Evolutionary conservation across 1,140 invertebrate genomes (phyloP).

Genomic region (Drosophila bifasciata): DNA sequence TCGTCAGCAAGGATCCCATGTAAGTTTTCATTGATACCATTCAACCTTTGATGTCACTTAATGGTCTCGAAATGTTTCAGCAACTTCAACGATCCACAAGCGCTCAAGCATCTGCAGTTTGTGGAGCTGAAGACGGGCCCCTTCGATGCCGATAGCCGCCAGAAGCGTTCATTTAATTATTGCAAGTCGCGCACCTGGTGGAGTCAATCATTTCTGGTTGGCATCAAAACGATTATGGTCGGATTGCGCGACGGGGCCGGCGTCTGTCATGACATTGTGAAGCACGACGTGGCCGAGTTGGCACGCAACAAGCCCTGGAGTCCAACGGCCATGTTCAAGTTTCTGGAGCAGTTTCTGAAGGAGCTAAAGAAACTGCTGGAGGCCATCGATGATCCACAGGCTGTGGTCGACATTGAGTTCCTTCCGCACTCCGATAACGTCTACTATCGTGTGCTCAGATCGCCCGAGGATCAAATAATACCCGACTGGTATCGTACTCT

Average conservation of each 20-base stretch:
- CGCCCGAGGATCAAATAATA: slow-evolving; percentile 17
- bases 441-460: slow-evolving; percentile 16
- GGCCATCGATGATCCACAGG: slow-evolving; percentile 26
- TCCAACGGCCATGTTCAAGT: slow-evolving; percentile 34
- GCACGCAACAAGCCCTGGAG: slow-evolving; percentile 55
- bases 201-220: slow-evolving; percentile 89
- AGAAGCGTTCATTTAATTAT: slow-evolving; percentile 85
- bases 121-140: slow-evolving; percentile 85
- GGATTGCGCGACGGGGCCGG: slow-evolving; percentile 88
- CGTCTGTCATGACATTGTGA: slow-evolving; percentile 53
- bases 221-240: slow-evolving; percentile 87
- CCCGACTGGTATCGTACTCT: slow-evolving; percentile 54
- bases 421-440: background rate
- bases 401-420: slow-evolving; percentile 47
- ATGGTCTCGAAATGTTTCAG: slow-evolving; percentile 8
- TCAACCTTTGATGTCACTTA: background rate
- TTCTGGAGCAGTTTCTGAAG: slow-evolving; percentile 39
- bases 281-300: slow-evolving; percentile 21
- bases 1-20: slow-evolving; percentile 57
- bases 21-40: slow-evolving; percentile 25
- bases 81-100: slow-evolving; percentile 37
- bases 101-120: slow-evolving; percentile 70
- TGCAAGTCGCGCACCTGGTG: slow-evolving; percentile 87
- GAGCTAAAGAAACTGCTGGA: slow-evolving; percentile 34
- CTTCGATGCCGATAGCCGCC: slow-evolving; percentile 87